Conservation (phyloP, 2,113 vertebrate species). For the Donacobius atricapilla region DNA sequence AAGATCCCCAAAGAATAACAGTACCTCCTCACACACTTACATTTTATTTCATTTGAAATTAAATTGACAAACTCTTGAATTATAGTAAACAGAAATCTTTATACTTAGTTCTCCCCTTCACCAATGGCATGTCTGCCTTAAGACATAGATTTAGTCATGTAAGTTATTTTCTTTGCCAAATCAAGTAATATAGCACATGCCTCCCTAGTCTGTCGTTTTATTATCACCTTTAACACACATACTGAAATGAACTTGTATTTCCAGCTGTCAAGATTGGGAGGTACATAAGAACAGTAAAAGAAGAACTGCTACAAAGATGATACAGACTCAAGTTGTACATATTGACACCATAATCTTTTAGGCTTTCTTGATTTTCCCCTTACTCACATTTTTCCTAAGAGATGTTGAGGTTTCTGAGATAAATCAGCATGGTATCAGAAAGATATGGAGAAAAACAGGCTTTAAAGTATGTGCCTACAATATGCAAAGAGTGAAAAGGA, state of each 20-base stretch:
- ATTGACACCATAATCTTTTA: background rate
- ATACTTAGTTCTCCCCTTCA: background rate
- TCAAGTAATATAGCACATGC: background rate
- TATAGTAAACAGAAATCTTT: background rate
- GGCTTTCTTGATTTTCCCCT: background rate
- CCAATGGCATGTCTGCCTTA: background rate
- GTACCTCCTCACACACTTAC: rapidly evolving
- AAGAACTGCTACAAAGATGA: background rate
- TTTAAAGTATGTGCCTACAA: background rate
- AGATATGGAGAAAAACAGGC: background rate
- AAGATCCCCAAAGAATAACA: background rate
- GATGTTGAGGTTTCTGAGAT: background rate
- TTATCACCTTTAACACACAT: background rate
- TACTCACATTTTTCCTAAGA: background rate
- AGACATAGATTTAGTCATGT: background rate
- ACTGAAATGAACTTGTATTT: background rate
- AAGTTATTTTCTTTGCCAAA: background rate
- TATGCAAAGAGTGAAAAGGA: background rate
- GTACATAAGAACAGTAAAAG: background rate
- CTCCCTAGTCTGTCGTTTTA: background rate
- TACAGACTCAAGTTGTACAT: background rate
- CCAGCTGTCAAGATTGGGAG: background rate
- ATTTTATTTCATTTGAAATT: background rate
- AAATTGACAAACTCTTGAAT: background rate
- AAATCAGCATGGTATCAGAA: rapidly evolving